Evolutionary conservation across 2,888 invertebrate genomes (phyloP).

Genomic region (Xylocampa areola): DNA sequence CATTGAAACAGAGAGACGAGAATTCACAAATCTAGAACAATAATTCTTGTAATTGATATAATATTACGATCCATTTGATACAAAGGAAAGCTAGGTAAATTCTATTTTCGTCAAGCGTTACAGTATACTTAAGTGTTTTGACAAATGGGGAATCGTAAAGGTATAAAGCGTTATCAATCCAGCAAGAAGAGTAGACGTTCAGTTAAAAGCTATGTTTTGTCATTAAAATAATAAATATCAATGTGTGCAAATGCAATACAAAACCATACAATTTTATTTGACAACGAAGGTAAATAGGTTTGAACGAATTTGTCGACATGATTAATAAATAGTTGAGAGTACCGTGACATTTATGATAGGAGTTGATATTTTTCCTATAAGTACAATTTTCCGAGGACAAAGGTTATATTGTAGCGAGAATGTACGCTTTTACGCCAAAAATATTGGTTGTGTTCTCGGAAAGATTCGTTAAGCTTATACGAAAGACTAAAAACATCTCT

Average conservation of each 20-base stretch:
- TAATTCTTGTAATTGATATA: no score
- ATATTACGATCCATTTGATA: no score
- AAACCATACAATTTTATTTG: conserved; percentile 12
- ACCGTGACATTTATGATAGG: neutral
- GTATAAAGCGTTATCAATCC: conserved; percentile 4
- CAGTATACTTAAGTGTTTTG: conserved; percentile 10
- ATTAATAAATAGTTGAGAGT: neutral
- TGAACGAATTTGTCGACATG: neutral
- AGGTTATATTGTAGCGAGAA: no score
- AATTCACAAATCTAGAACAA: no score
- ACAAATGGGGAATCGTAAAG: conserved; percentile 8
- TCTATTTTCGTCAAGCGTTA: conserved; percentile 2
- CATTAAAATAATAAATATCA: conserved; percentile 10
- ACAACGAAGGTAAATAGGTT: neutral
- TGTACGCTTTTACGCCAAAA: no score
- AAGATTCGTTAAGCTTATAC: no score
- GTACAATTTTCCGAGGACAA: no score
- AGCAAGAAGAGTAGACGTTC: neutral
- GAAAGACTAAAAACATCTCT: no score
- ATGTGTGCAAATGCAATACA: neutral
- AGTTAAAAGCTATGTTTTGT: conserved; percentile 2
- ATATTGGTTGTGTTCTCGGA: no score
- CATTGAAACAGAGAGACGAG: no score
- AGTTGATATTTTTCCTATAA: no score
- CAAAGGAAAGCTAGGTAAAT: neutral